A percentile compares a stretch with the other conserved stretches of the same genome.
Conservation (phyloP, 1,140 invertebrate genomes). For the Zaprionus africanus region DNA sequence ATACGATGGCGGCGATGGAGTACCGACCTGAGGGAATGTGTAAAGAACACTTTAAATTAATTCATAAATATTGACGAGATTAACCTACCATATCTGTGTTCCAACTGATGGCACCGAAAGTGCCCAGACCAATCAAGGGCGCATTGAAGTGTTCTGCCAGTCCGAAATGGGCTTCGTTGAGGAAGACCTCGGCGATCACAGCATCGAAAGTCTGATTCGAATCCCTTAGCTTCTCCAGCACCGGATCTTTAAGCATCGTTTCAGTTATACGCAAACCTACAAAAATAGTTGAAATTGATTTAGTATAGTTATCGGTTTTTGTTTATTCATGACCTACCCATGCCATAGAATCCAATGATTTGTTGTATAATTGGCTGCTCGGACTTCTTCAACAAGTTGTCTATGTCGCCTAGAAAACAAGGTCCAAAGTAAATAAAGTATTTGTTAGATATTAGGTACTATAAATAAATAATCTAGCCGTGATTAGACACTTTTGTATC, state of each 20-base stretch:
- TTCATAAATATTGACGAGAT: not conserved
- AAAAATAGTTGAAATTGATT: not conserved
- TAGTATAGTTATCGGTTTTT: not conserved
- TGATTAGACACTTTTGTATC: not conserved
- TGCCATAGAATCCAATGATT: constrained; percentile 57
- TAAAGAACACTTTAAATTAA: too few species aligned
- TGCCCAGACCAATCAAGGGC: constrained; percentile 75
- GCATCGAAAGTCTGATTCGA: constrained; percentile 77
- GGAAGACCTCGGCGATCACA: constrained; percentile 77
- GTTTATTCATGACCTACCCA: constrained; percentile 51
- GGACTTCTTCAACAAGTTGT: constrained; percentile 49
- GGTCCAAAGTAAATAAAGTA: not conserved
- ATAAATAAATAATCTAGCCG: not conserved
- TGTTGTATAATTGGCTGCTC: constrained; percentile 55
- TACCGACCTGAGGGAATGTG: constrained; percentile 63
- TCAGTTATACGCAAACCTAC: constrained; percentile 53
- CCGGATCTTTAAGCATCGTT: constrained; percentile 47
- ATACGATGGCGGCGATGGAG: constrained; percentile 82
- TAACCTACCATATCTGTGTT: constrained; percentile 67
- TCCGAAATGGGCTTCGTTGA: constrained; percentile 73
- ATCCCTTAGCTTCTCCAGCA: constrained; percentile 45
- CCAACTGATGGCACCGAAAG: constrained; percentile 76
- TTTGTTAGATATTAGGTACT: not conserved
- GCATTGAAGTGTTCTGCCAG: constrained; percentile 78
- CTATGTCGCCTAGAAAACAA: constrained; percentile 40